Evolutionary conservation across 1,140 invertebrate species (phyloP).

Genomic region (Drosophila ercepeae): DNA sequence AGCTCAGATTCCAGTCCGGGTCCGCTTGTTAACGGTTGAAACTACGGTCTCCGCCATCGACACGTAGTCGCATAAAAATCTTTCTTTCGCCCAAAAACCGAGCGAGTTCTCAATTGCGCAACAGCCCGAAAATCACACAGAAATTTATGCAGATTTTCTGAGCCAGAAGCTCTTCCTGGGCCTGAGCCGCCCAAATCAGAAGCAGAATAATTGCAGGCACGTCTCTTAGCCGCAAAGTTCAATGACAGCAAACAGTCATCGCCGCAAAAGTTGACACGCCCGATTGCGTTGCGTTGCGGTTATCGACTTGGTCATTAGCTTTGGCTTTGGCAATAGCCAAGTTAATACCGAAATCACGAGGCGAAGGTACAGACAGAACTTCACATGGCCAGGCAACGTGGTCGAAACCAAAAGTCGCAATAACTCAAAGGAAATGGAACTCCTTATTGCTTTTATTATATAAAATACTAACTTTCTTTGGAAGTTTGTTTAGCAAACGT

Average conservation of each 20-base stretch:
- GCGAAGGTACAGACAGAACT: slow-evolving; percentile 1
- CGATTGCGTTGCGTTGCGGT: slow-evolving; percentile 57
- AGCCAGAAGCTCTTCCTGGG: slow-evolving; percentile 8
- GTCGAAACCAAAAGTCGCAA: slow-evolving; percentile 30
- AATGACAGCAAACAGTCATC: slow-evolving; percentile 61
- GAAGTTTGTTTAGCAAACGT: no score
- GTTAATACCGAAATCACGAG: slow-evolving; percentile 12
- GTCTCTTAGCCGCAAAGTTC: slow-evolving; percentile 61
- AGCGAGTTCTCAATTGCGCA: slow-evolving; percentile 53
- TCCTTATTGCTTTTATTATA: no score
- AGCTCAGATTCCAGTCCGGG: slow-evolving; percentile 24
- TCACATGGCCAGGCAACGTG: slow-evolving; percentile 18
- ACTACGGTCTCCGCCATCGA: slow-evolving; percentile 39
- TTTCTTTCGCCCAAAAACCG: slow-evolving; percentile 7
- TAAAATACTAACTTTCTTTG: no score
- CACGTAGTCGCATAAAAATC: slow-evolving; percentile 39
- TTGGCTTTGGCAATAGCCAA: slow-evolving; percentile 61
- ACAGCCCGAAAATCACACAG: slow-evolving; percentile 4
- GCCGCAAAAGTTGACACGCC: slow-evolving; percentile 54
- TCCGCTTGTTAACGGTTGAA: slow-evolving; percentile 54
- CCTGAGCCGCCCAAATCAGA: slow-evolving; percentile 6
- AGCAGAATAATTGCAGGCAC: slow-evolving; percentile 75
- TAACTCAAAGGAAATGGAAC: slow-evolving; percentile 12
- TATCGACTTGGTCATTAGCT: slow-evolving; percentile 57
- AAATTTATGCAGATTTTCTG: slow-evolving; percentile 48